A percentile compares a stretch with the other conserved stretches of the same genome.
Evolutionary conservation across 2,113 vertebrate genomes (phyloP).

Genomic region (Oxyruncus cristatus): DNA sequence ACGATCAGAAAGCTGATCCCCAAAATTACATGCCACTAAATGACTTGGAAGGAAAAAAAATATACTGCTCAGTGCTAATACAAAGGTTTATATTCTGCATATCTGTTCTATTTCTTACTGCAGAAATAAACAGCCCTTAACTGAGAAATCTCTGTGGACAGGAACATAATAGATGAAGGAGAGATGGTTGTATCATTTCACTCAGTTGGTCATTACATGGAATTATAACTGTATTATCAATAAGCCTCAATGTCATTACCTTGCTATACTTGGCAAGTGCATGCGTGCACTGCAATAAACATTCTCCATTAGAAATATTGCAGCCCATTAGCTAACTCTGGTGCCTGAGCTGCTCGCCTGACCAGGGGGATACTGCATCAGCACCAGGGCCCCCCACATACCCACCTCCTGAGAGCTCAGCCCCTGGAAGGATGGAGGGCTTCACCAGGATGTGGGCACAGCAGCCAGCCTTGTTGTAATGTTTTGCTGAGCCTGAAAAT

Average conservation of each 20-base stretch:
- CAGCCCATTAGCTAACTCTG: not conserved
- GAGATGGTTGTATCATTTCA: slow-evolving; percentile 42
- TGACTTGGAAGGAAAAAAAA: not conserved
- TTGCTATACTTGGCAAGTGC: not conserved
- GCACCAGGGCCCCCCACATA: not conserved
- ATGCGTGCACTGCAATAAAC: not conserved
- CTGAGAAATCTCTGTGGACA: slow-evolving; percentile 39
- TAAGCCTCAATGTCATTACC: slow-evolving; percentile 49
- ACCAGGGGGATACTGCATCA: accelerated
- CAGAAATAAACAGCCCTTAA: slow-evolving; percentile 59
- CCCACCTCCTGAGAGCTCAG: accelerated
- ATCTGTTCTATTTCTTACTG: slow-evolving; percentile 64
- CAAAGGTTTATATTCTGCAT: slow-evolving; percentile 20
- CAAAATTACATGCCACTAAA: not conserved
- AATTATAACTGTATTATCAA: slow-evolving; percentile 58
- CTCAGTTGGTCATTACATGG: slow-evolving; percentile 32
- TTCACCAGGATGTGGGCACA: not conserved
- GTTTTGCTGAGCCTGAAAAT: not conserved
- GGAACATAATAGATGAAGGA: slow-evolving; percentile 46
- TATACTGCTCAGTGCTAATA: slow-evolving; percentile 12
- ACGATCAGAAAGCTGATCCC: slow-evolving; percentile 44
- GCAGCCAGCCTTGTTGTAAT: not conserved
- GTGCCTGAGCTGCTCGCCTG: not conserved
- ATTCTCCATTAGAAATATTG: not conserved
- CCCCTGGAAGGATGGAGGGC: too few species aligned